Base-by-base conservation (phyloP, 2,113 vertebrate genomes). In the Pleuronectes platessa region DNA sequence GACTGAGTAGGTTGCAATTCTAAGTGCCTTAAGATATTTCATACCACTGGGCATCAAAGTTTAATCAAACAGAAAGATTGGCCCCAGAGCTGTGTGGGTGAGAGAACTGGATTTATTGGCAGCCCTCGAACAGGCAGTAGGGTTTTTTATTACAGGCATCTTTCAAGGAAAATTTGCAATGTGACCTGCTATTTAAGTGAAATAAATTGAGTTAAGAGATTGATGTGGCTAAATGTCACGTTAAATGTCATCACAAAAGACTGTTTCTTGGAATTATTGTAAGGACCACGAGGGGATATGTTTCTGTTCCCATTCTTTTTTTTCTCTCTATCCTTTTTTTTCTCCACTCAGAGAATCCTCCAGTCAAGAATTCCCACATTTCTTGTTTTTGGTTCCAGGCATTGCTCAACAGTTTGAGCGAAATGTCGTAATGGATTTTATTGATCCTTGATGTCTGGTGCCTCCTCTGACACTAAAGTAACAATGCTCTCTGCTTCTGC, bases 11-110 rank as follows among this genome's bases (percentile, higher is more conserved):
- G 83, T 73, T 90, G 88, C 90, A 90, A 91, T 92, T 91, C 84
- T 76, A 84, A 90, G 78, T 83, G 88, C 79, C 69, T 85, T 86
- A 88, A 82, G 86, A 89, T 89, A 87, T 90, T 91, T 91, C 49
- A 81, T 78, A 83, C 78, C 82, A 71, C 73, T 62, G 66, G 74
- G 82, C 88, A 91, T 85, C 89, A 90, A 89, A 85, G 89, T 92
- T 92, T 88, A 92, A 90, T 92, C 86, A 94, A 92, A 91, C 89
- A 90, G 74, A 88, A 86, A 92, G 85, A 86, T 64, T 85, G 88
- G 82, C 89, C 86, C 64, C 60, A 78, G 79, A 89, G 85, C 84
- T 71, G 75, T 82, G 85, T 78, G 78, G 83, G 82, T 66, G 87
- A 87, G 81, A 53, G 78, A 73, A 84, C 73, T 74, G 79, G 65